Conservation (phyloP, 2,113 vertebrate genomes). For the Vombatus ursinus region DNA sequence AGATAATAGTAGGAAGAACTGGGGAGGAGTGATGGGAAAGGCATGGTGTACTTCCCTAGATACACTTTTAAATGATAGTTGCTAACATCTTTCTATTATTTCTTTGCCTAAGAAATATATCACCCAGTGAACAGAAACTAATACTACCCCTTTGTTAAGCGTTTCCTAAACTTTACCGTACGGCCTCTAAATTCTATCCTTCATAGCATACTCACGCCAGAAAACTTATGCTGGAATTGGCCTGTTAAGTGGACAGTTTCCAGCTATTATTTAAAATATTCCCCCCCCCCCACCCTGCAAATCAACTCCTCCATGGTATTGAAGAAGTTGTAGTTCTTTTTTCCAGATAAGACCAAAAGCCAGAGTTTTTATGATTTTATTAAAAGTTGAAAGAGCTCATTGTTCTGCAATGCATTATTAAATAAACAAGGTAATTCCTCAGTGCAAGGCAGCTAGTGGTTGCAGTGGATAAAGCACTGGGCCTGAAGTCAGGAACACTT, state of each 20-base stretch:
- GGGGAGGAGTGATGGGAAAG: background rate
- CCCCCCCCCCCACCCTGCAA: conserved; percentile 9
- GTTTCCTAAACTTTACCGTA: background rate
- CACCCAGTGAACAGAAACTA: background rate
- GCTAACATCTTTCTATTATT: background rate
- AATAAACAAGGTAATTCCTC: background rate
- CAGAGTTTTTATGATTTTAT: conserved; percentile 32
- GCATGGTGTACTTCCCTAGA: background rate
- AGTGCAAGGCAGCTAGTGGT: background rate
- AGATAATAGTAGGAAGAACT: background rate
- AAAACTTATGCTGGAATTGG: background rate
- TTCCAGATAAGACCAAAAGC: conserved; percentile 38
- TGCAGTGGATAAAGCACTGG: background rate
- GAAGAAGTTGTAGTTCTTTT: conserved; percentile 49
- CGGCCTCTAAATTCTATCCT: background rate
- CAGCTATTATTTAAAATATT: background rate
- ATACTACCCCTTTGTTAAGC: background rate
- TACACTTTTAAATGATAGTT: background rate
- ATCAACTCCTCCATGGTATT: background rate
- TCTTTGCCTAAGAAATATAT: background rate
- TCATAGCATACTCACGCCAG: conserved; percentile 27
- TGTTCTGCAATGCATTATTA: conserved; percentile 57
- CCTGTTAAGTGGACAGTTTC: background rate
- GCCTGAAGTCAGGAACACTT: background rate
- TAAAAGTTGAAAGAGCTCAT: conserved; percentile 16